Base-by-base conservation (phyloP, 2,888 invertebrate species). In the Watsonalla cultraria region DNA sequence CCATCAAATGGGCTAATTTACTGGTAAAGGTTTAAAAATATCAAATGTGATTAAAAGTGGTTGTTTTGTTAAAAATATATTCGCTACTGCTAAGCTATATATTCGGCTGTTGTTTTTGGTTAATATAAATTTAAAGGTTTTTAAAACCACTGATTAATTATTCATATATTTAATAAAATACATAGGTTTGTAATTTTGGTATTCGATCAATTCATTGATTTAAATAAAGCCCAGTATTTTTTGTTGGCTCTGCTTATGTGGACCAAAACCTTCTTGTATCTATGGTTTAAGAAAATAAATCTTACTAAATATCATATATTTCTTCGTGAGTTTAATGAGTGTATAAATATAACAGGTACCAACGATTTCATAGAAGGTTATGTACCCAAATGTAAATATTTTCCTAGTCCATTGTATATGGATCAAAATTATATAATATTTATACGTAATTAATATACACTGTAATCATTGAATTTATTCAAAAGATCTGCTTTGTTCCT, bases 1-100 rank as follows among this genome's bases (percentile, higher is more conserved):
- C 68, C 64, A 72, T 61, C 51, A 65, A 70, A 62, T 60, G 64
- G 66, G 52, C 55, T 54, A 61, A 58, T 64, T 65, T 48, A 54
- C 57, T 55, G 57, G 56, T 58, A 52, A 54, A 54, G 54, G 54
- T 53, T 51, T 39, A 34, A 13, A 34, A 47, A 35, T 35, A n/a
- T 13, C 8, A 2, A 37, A 37, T 37, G 37, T 37, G 37, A 37
- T 7, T 7, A 11, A 11, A 11, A 42, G 11, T 42, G 9, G 9
- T 8, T 42, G 5, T 42, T 42, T 42, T 2, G 42, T 42, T 42
- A 11, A 42, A 42, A 42, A 37, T 6, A 37, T 49, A 11, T 48
- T 37, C n/a, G 35, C 0, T 0, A 8, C 24, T 46, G 15, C n/a
- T 13, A 14, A 11, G 14, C 7, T 7, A 15, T 14, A 7, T 46